phyloP scores from a whole-genome alignment of 1,140 invertebrate genomes.

The Drepana arcuata region DNA sequence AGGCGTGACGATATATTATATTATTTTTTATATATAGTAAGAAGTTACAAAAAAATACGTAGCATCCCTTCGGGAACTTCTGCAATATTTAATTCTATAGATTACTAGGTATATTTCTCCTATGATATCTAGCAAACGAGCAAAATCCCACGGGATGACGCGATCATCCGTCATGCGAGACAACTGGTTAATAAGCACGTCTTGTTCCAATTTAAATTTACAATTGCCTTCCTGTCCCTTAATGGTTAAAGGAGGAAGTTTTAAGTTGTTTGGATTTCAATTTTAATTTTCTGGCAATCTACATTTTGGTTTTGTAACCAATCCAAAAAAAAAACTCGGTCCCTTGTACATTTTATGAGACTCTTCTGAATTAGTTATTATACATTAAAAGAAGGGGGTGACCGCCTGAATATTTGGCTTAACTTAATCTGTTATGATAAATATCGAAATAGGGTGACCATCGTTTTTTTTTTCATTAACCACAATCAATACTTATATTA shows the following conservation, averaged over 20 bases:
- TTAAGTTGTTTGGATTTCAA: background rate
- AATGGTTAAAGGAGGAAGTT: background rate
- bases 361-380: no score
- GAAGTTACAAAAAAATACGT: no score
- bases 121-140: no score
- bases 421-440: background rate
- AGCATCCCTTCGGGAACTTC: no score
- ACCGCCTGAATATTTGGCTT: background rate
- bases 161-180: background rate
- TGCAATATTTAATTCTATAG: no score
- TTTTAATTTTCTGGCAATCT: background rate
- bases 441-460: background rate
- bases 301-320: background rate
- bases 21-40: no score
- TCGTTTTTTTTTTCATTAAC: background rate
- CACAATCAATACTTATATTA: background rate
- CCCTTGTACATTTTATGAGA: no score
- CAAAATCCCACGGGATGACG: slow-evolving; percentile 21
- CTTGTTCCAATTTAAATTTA: slow-evolving; percentile 30
- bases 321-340: background rate
- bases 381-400: no score
- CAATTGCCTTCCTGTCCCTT: slow-evolving; percentile 12
- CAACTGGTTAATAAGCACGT: slow-evolving; percentile 15
- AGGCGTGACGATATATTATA: no score
- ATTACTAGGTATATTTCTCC: no score